Evolutionary conservation across 2,888 invertebrate genomes (phyloP), one percentile per base, ranked within the genome.

Genomic region (Hypsopygia costalis): DNA sequence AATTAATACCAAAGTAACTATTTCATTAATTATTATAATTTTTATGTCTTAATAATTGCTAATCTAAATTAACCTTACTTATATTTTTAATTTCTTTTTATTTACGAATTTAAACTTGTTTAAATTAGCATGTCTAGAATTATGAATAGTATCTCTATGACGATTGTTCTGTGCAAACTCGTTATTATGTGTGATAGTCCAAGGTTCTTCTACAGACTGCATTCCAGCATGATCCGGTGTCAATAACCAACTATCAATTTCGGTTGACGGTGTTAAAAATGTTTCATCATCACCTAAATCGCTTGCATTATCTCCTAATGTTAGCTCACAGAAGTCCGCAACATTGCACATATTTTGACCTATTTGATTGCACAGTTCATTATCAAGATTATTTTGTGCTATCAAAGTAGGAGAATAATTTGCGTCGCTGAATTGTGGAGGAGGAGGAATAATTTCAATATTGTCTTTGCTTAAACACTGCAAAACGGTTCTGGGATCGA

Each of bases 401-500:
- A 16, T 4, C 6, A 12, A 12, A 12, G 8, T n/a, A 7, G 61
- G 55, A 6, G 59, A 58, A 34, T 58, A 51, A 34, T 1, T 25
- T n/a, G 11, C 34, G 36, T 34, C 72, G 41, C 69, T 53, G 52
- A 81, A 87, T 47, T 77, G 64, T 2, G 62, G 49, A 3, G 87
- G 85, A 2, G 86, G 86, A 8, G 81, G 68, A 31, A 81, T 52
- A 28, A 61, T 62, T 3, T 56, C 53, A 4, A 25, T 11, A 5
- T 59, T 52, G n/a, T 58, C 47, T 22, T 58, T 54, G 40, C 43
- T 52, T 27, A 64, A 58, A 53, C 57, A 61, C 57, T 81, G 70
- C 37, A 88, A 54, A 30, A 88, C 55, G 28, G 63, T 68, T 68
- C 72, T 80, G 2, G 87, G 87, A 54, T 87, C 65, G 29, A 88